Evolutionary conservation across 2,888 invertebrate genomes (phyloP).

Genomic region (Nemotelus pantherinus): DNA sequence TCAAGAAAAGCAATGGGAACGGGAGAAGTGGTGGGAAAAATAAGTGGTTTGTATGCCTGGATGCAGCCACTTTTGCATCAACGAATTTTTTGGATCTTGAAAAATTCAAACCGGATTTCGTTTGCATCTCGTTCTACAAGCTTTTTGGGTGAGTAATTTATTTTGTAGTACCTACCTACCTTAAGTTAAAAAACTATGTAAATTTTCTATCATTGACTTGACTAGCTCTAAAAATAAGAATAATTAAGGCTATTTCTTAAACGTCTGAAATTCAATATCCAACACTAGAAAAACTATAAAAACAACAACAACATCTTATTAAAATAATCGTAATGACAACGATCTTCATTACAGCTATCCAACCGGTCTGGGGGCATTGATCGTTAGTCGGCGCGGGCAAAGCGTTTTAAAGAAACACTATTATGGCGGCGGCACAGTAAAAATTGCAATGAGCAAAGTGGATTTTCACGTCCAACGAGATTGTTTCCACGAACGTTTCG

Average conservation of each 20-base stretch:
- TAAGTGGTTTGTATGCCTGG: constrained; percentile 76
- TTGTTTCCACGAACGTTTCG: constrained; percentile 82
- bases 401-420: constrained; percentile 69
- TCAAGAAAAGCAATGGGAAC: background rate
- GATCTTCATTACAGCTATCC: constrained; percentile 70
- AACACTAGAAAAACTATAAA: too few species aligned
- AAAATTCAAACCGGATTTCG: constrained; percentile 82
- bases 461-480: constrained; percentile 77
- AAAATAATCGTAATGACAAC: too few species aligned
- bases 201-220: background rate
- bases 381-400: constrained; percentile 71
- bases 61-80: constrained; percentile 85
- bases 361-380: constrained; percentile 90
- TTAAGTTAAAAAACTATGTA: too few species aligned
- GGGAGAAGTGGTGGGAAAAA: constrained; percentile 54
- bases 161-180: background rate
- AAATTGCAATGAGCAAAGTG: constrained; percentile 79
- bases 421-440: constrained; percentile 95
- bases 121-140: constrained; percentile 94
- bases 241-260: background rate
- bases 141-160: constrained; percentile 73
- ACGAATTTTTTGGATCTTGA: constrained; percentile 82
- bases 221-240: background rate
- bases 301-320: too few species aligned
- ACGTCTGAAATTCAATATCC: too few species aligned